phyloP scores from a whole-genome alignment of 2,797 vertebrate genomes.

The Typhlichthys eigenmanni region DNA sequence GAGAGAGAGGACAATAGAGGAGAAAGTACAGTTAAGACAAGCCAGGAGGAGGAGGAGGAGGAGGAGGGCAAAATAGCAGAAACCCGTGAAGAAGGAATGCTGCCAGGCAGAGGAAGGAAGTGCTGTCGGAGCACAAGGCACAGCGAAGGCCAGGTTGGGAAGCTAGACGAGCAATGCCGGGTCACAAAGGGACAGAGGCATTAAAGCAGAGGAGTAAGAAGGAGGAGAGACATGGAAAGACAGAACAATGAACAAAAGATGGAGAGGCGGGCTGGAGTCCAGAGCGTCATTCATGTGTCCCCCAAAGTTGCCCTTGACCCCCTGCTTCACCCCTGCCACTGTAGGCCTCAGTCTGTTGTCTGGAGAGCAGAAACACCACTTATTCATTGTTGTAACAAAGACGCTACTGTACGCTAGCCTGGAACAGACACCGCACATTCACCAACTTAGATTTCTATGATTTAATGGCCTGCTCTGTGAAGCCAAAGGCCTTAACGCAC shows the following conservation, averaged over 20 bases:
- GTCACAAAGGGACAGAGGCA: neutral
- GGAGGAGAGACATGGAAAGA: constrained; percentile 1
- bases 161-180: constrained; percentile 24
- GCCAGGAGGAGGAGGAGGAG: constrained; percentile 7
- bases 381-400: constrained; percentile 56
- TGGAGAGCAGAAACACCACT: constrained; percentile 21
- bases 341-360: constrained; percentile 10
- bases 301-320: constrained; percentile 33
- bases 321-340: constrained; percentile 9
- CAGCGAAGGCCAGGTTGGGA: neutral
- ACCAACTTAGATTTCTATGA: constrained; percentile 33
- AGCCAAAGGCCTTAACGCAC: neutral
- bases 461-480: constrained; percentile 26
- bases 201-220: constrained; percentile 2
- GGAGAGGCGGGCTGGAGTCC: constrained; percentile 30
- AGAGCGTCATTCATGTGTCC: constrained; percentile 35
- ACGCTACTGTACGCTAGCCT: constrained; percentile 35
- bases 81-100: too few relatives aligned
- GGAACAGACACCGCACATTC: constrained; percentile 27
- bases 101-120: neutral
- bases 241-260: constrained; percentile 44
- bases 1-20: constrained; percentile 10
- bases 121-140: neutral
- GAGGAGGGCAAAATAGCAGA: neutral
- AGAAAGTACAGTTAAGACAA: constrained; percentile 15